These are phyloP conservation scores for Pogoniulus pusillus DNA, from an alignment of 2,797 vertebrate species.

Conservation along the genomic window DNA sequence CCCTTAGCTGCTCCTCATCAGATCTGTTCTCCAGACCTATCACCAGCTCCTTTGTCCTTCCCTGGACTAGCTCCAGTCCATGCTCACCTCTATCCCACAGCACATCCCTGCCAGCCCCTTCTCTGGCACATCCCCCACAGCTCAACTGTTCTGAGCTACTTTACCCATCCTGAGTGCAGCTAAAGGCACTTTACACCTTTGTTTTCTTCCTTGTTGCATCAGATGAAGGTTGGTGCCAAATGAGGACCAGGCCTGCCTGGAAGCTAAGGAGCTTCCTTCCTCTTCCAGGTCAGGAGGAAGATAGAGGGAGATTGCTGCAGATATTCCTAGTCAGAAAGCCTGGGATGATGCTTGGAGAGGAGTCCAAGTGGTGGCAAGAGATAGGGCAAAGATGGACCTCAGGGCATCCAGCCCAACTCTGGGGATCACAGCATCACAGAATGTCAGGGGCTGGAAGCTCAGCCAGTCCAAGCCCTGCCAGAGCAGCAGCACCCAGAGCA, in stretches of 20 bases:
- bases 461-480: too few relatives aligned
- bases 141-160: neutral
- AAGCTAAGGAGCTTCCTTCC: neutral
- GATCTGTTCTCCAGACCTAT: too few relatives aligned
- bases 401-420: neutral
- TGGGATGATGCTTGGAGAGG: accelerated
- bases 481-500: too few relatives aligned
- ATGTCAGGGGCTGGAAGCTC: too few relatives aligned
- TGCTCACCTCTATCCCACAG: neutral
- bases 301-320: accelerated
- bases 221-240: neutral
- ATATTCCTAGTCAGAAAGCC: neutral
- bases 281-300: accelerated
- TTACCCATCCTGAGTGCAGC: neutral
- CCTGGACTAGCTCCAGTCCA: neutral
- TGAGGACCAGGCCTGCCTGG: neutral
- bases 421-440: too few relatives aligned
- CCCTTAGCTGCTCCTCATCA: too few relatives aligned
- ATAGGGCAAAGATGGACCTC: neutral
- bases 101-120: neutral
- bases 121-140: accelerated
- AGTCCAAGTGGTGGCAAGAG: accelerated
- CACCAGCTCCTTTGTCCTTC: too few relatives aligned
- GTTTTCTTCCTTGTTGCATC: neutral
- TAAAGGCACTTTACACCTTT: neutral